Conservation (phyloP, 2,888 invertebrate species). For the Drosophila nigricruria region DNA sequence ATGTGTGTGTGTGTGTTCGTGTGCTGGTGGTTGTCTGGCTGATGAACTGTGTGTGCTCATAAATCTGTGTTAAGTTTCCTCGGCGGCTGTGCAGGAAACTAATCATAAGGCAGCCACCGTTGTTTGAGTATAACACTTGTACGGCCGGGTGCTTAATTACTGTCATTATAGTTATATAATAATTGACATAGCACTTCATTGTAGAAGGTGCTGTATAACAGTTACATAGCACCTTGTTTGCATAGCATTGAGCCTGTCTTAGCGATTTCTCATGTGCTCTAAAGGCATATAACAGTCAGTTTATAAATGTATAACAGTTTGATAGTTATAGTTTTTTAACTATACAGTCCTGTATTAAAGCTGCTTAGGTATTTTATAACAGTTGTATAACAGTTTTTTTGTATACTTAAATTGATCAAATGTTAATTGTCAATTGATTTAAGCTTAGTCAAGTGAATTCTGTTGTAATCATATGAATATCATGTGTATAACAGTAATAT, state of each 20-base stretch:
- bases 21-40: constrained; percentile 15
- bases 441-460: background rate
- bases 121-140: constrained; percentile 25
- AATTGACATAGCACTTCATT: constrained; percentile 2
- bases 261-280: background rate
- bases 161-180: constrained; percentile 23
- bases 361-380: constrained; percentile 3
- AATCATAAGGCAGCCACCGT: constrained; percentile 14
- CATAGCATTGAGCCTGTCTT: background rate
- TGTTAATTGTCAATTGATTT: background rate
- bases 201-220: constrained; percentile 3
- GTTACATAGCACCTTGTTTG: background rate
- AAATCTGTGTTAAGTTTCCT: constrained; percentile 49
- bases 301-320: background rate
- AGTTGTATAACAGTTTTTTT: constrained; percentile 6
- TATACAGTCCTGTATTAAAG: background rate
- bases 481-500: constrained; percentile 27
- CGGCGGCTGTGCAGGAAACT: constrained; percentile 13
- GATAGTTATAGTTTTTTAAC: too few species aligned
- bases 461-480: background rate
- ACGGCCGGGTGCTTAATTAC: background rate
- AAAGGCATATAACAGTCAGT: background rate
- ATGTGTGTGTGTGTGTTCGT: background rate
- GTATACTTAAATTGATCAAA: background rate
- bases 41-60: constrained; percentile 40